Conservation (phyloP, 2,797 vertebrate genomes). For the Leucoraja ocellata region DNA sequence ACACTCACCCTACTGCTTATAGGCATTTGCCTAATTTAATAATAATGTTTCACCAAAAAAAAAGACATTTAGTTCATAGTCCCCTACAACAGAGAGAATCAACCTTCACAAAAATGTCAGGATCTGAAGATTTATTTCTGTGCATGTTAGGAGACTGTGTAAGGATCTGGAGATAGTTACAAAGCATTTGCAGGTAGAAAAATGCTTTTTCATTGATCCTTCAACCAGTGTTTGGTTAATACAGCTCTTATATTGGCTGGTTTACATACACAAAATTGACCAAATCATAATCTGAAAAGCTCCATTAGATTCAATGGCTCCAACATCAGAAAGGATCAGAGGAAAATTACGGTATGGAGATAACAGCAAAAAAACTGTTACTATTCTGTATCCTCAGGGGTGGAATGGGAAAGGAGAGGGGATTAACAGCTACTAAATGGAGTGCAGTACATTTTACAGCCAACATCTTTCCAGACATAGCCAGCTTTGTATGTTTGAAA, state of each 20-base stretch:
- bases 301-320: not conserved
- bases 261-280: not conserved
- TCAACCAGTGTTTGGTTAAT: not conserved
- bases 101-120: not conserved
- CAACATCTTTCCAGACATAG: constrained; percentile 46
- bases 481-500: constrained; percentile 43
- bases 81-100: not conserved
- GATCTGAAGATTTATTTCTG: not conserved
- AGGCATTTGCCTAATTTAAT: not conserved
- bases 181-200: not conserved
- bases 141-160: not conserved
- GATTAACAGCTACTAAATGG: constrained; percentile 30
- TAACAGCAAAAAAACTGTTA: not conserved
- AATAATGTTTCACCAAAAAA: not conserved
- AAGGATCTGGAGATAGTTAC: not conserved
- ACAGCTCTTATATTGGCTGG: not conserved
- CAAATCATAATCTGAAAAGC: not conserved
- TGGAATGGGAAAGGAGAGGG: not conserved
- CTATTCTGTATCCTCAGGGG: not conserved
- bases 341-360: too few relatives aligned
- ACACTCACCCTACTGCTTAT: not conserved
- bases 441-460: constrained; percentile 42
- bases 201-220: not conserved
- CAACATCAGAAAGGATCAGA: not conserved
- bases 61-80: not conserved